Conservation (phyloP, 2,888 invertebrate species). For the Plemyria rubiginata region DNA sequence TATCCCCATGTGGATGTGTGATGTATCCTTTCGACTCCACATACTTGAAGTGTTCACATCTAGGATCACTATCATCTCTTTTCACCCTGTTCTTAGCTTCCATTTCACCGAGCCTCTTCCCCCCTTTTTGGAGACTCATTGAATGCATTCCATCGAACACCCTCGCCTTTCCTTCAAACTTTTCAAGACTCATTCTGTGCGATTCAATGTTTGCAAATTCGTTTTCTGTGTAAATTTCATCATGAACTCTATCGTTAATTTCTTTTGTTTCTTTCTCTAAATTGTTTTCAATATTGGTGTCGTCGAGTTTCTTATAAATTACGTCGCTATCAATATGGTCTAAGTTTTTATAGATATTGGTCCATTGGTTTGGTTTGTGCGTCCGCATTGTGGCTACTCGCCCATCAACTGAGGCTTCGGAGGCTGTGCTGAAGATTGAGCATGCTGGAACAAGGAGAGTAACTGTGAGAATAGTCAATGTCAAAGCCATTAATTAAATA, state of each 20-base stretch:
- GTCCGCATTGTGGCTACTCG: constrained; percentile 41
- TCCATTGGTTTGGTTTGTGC: constrained; percentile 47
- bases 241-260: constrained; percentile 1
- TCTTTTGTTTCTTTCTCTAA: neutral
- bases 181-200: constrained; percentile 38
- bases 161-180: neutral
- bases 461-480: neutral
- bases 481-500: too few relatives aligned
- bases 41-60: constrained; percentile 56
- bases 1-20: constrained; percentile 60
- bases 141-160: neutral
- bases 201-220: constrained; percentile 47
- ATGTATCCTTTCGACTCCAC: constrained; percentile 48
- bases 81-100: constrained; percentile 27
- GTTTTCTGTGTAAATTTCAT: constrained; percentile 39
- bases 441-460: constrained; percentile 67
- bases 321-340: constrained; percentile 33
- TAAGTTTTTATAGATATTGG: constrained; percentile 45
- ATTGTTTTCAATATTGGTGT: neutral
- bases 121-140: neutral
- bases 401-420: constrained; percentile 65
- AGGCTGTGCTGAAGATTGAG: constrained; percentile 59
- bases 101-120: neutral
- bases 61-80: constrained; percentile 45
- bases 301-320: constrained; percentile 7